Evolutionary conservation across 2,113 vertebrate species (phyloP), one percentile per base, ranked within the genome.

Genomic region (Trichechus manatus): DNA sequence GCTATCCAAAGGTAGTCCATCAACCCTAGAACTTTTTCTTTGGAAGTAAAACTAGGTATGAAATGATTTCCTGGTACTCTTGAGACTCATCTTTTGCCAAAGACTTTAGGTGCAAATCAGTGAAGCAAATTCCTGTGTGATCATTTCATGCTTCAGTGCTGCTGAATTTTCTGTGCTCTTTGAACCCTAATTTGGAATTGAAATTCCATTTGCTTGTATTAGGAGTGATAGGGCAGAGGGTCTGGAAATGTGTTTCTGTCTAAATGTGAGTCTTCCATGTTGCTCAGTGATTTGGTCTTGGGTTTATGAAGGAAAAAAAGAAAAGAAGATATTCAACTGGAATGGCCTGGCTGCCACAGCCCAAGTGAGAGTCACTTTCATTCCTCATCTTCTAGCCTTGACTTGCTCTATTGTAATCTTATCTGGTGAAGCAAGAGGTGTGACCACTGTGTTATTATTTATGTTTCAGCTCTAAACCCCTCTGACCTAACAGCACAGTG

Each of bases 101-200:
- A 96, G 97, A 96, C 31, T 96, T 44, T 14, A 39, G 56, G 83
- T 96, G 53, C n/a, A 87, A 44, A 93, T 93, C 39, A 95, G 96
- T 36, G 39, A 97, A 98, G 82, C 50, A 96, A 74, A 77, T 89
- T 97, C n/a, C 87, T 86, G 91, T 82, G 77, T 80, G 97, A 92
- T 96, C 66, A 98, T 98, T 98, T 98, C 97, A 98, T 3, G 70
- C 92, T 92, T 98, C 85, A 92, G 63, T 97, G 97, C 95, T 96
- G 91, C 90, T 93, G 78, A 97, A 98, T 98, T 98, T 98, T 97
- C 97, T 97, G 93, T 93, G 93, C 92, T 98, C 95, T 98, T 98
- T 98, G 97, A 98, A 98, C 79, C 23, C 47, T 97, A 97, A 97
- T 98, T 98, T 98, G 87, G 87, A 95, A 96, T 31, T 97, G 92